Base-by-base conservation (phyloP, 1,140 invertebrate species). In the Eupristina koningsbergeri region DNA sequence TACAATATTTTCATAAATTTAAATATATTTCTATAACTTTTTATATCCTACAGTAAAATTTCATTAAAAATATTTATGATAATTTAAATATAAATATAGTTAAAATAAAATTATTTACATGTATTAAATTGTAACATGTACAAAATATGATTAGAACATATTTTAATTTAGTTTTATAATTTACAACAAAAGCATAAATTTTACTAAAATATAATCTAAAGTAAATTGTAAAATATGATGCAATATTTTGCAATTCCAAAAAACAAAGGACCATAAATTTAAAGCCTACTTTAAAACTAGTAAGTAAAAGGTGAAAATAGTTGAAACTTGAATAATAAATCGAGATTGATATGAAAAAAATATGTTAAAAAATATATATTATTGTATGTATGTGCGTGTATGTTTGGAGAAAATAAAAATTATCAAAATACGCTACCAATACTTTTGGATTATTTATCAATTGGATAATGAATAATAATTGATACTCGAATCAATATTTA, bases 351-450 rank as follows among this genome's bases (percentile, higher is more conserved):
- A 26, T 8, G 1, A 41, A 41, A 3, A 19, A 41, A 71, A 6
- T 36, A 69, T 13, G 0, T n/a, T 0, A 41, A 71, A 71, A 71
- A 71, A 39, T 63, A n/a, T 79, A 69, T 67, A 79, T 71, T 85
- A 73, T 86, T 39, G 71, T 8, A 34, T 63, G 17, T 6, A 31
- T 80, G 45, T 34, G 78, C 50, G 80, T 63, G 69, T 63, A 79
- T 61, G 39, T 78, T 58, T 64, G 67, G 53, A 84, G 53, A 73
- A 69, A 5, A n/a, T 61, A 31, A 61, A 19, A 19, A 2, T 71
- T 29, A 11, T 36, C 29, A 41, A 41, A 71, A 22, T 15, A 36
- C 19, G 2, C 36, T 41, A 41, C n/a, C 19, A 41, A 22, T 41
- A 41, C 26, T 41, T 22, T 71, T 9, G 0, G 8, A 41, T 39